phyloP scores from a whole-genome alignment of 2,888 invertebrate genomes.

The Coleophora deauratella region DNA sequence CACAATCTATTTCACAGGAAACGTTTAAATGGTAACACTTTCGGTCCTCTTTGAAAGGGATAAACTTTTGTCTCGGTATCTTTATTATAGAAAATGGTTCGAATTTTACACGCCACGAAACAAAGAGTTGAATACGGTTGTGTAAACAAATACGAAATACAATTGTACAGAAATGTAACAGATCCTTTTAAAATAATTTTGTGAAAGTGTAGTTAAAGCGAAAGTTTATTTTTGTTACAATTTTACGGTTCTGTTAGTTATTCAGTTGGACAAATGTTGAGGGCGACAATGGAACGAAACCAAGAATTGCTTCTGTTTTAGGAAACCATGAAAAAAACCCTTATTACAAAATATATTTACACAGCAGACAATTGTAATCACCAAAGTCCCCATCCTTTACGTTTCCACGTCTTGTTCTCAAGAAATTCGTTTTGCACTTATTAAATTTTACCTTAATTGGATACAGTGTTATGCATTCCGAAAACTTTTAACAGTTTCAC shows the following conservation, averaged over 20 bases:
- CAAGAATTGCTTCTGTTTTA: constrained; percentile 31
- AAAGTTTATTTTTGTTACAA: constrained; percentile 26
- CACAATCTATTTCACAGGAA: not conserved
- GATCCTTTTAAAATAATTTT: constrained; percentile 26
- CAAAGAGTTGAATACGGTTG: constrained; percentile 12
- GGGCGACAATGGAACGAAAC: constrained; percentile 25
- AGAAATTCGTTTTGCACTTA: too few species aligned
- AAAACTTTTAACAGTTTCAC: too few species aligned
- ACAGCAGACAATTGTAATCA: too few species aligned
- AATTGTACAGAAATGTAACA: constrained; percentile 29
- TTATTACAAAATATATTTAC: too few species aligned
- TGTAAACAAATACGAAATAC: constrained; percentile 19
- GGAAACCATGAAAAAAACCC: not conserved
- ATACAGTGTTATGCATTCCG: too few species aligned
- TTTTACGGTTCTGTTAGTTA: constrained; percentile 19
- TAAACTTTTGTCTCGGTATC: not conserved
- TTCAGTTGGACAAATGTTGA: constrained; percentile 12
- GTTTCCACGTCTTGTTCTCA: too few species aligned
- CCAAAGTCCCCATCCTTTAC: too few species aligned
- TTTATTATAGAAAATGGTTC: constrained; percentile 2
- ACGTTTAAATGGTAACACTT: constrained; percentile 3
- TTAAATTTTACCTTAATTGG: too few species aligned
- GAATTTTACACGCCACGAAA: not conserved
- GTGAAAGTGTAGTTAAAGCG: constrained; percentile 35
- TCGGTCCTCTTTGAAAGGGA: constrained; percentile 1